Conservation (phyloP, 2,113 vertebrate species). For the Sclerurus mexicanus region DNA sequence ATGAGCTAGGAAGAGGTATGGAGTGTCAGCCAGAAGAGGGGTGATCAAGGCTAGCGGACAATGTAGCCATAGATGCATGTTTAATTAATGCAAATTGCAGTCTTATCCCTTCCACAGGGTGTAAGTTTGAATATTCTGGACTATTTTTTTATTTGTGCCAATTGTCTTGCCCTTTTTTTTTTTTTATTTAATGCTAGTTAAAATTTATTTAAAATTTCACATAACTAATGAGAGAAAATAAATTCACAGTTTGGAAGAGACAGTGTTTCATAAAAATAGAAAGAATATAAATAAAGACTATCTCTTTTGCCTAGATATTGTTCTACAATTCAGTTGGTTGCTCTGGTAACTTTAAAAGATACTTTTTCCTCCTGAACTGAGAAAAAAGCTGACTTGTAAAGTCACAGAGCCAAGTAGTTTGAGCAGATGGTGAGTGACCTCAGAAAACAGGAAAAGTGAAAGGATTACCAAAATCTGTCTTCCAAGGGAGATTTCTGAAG, state of each 20-base stretch:
- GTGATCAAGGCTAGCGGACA: neutral
- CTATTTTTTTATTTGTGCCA: neutral
- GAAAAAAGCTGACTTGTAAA: neutral
- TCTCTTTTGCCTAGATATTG: neutral
- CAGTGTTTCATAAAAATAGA: neutral
- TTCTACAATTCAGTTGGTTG: neutral
- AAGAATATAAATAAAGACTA: neutral
- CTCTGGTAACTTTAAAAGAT: neutral
- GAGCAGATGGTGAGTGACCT: neutral
- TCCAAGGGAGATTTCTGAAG: neutral
- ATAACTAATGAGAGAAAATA: slow-evolving; percentile 14
- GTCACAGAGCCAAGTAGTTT: neutral
- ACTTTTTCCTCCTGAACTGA: neutral
- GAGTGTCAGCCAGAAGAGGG: neutral
- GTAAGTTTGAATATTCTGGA: neutral
- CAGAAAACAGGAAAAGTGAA: neutral
- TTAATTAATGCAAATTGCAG: neutral
- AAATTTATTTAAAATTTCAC: neutral
- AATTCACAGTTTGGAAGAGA: neutral
- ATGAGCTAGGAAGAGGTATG: neutral
- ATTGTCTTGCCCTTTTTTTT: neutral
- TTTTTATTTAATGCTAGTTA: neutral
- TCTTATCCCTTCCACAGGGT: neutral
- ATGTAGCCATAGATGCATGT: rapidly evolving
- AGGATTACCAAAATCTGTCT: neutral